A percentile compares a stretch with the other conserved stretches of the same genome.
These are phyloP conservation scores for Maniola hyperantus DNA, from an alignment of 2,888 invertebrate genomes.

Conservation along the genomic window DNA sequence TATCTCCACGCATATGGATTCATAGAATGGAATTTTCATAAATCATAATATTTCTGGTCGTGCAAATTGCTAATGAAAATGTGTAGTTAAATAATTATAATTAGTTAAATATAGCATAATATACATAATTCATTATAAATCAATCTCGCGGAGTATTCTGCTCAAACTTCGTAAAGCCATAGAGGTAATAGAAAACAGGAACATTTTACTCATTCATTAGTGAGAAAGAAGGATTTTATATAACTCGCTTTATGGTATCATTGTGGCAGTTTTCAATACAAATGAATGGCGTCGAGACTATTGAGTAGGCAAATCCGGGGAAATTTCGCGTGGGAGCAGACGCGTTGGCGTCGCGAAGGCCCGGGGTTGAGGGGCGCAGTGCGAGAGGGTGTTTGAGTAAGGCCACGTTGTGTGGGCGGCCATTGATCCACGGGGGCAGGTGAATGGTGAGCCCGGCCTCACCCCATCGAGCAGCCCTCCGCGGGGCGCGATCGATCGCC, in stretches of 20 bases:
- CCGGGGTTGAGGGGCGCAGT: constrained; percentile 39
- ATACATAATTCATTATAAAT: no score
- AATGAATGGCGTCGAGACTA: constrained; percentile 69
- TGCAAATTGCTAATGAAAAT: no score
- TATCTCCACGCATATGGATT: no score
- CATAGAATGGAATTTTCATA: no score
- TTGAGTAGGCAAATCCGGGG: constrained; percentile 67
- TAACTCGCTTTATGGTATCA: constrained; percentile 15
- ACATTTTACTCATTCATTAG: no score
- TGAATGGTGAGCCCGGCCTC: constrained; percentile 73
- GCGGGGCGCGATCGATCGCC: constrained; percentile 60
- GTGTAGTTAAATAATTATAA: no score
- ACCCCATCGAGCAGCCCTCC: constrained; percentile 60
- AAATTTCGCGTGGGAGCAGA: constrained; percentile 69
- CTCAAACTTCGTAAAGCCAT: no score
- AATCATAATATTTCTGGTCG: no score
- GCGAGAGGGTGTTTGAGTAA: constrained; percentile 46
- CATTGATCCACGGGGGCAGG: constrained; percentile 77
- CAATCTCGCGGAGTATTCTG: no score
- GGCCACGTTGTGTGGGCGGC: constrained; percentile 71
- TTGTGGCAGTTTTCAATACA: constrained; percentile 68
- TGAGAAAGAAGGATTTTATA: neutral
- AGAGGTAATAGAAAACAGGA: no score
- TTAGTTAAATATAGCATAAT: no score
- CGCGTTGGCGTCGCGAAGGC: constrained; percentile 57